Evolutionary conservation across 1,140 invertebrate genomes (phyloP).

Genomic region (Zaprionus africanus): DNA sequence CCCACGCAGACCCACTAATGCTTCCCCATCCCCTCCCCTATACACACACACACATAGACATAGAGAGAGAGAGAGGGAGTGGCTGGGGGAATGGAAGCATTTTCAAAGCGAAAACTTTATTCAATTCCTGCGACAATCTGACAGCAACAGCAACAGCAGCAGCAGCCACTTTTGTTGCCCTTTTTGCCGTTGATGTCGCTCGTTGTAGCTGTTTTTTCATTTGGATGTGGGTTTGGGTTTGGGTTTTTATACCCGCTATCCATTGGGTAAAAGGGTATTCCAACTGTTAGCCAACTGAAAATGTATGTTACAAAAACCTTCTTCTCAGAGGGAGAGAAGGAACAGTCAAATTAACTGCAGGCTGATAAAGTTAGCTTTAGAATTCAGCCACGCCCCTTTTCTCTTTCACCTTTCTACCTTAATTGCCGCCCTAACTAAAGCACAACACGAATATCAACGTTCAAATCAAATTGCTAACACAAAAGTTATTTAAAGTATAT

Average conservation of each 20-base stretch:
- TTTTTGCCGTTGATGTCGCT: constrained; percentile 19
- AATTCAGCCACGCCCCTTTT: too few relatives aligned
- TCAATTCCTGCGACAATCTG: constrained; percentile 63
- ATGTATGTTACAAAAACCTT: too few relatives aligned
- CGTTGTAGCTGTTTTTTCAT: constrained; percentile 15
- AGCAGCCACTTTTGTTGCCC: constrained; percentile 35
- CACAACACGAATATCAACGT: too few relatives aligned
- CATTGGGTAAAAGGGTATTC: too few relatives aligned
- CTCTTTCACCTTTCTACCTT: too few relatives aligned
- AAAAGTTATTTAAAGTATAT: too few relatives aligned
- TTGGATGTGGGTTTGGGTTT: constrained; percentile 14
- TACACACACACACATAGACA: background rate
- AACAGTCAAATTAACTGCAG: too few relatives aligned
- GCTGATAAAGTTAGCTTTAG: too few relatives aligned
- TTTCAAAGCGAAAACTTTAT: constrained; percentile 68
- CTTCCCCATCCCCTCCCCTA: background rate
- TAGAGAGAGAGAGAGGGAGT: constrained; percentile 2
- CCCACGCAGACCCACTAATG: background rate
- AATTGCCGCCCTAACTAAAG: too few relatives aligned
- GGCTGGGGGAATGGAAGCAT: background rate
- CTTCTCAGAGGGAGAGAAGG: too few relatives aligned
- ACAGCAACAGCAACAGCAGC: constrained; percentile 36
- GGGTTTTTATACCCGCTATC: background rate
- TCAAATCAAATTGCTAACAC: too few relatives aligned
- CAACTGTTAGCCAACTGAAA: background rate